Base-by-base conservation (phyloP, 2,888 invertebrate genomes). In the Synergus gifuensis region DNA sequence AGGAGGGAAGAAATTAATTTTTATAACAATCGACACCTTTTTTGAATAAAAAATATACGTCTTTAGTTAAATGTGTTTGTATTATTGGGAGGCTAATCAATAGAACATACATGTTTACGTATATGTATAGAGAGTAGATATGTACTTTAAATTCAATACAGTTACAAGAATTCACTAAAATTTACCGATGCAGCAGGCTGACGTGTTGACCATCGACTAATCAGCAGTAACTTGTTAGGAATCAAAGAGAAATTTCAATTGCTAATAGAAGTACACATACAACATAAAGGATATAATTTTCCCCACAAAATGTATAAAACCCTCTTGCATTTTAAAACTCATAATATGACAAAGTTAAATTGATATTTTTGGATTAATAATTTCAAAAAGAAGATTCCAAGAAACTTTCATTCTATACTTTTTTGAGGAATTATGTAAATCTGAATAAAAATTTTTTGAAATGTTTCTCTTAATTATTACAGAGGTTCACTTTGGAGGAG, bases 161-260 rank as follows among this genome's bases (percentile, higher is more conserved):
- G 69, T 69, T 69, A 69, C 69, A 69, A 22, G 49, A 46, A 69
- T 46, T 69, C 69, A 49, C 69, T 49, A 46, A 69, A 69, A 69
- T 69, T 69, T 36, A 69, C 28, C 9, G 69, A 69, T 28, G 69
- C 49, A 69, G 69, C 69, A 69, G 49, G 49, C 69, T 49, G 28
- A 69, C 69, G 49, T 49, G 46, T 69, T 28, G 46, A 69, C 49
- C 49, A 69, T 69, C 49, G n/a, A 69, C 69, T 69, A 69, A 69
- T 69, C 69, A 69, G 69, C 84, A 83, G 81, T 81, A 77, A 79
- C 81, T 80, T 82, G 82, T 81, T 82, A 80, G 69, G 78, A 81
- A 80, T 83, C 80, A 83, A 81, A 80, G 79, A 78, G 81, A 83
- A 81, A 84, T 84, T 83, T 84, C 76, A 82, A 84, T 84, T 84